Evolutionary conservation across 1,140 invertebrate genomes (phyloP).

Genomic region (Ostrea edulis): DNA sequence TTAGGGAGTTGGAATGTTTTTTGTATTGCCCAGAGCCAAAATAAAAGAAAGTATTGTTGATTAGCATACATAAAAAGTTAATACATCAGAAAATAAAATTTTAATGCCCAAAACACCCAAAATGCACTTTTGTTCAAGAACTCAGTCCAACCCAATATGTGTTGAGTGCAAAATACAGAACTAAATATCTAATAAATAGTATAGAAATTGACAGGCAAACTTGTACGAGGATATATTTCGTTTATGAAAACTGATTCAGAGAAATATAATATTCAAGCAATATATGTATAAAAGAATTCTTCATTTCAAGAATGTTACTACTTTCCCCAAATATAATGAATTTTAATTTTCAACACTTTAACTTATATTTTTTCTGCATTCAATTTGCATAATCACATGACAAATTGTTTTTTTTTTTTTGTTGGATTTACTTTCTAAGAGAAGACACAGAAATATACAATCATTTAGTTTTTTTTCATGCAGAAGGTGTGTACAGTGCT

Average conservation of each 20-base stretch:
- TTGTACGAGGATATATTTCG: constrained; percentile 17
- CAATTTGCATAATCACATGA: constrained; percentile 76
- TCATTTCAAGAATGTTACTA: not conserved
- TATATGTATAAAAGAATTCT: constrained; percentile 28
- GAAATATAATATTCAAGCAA: constrained; percentile 40
- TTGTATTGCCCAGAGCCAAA: not conserved
- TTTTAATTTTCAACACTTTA: constrained; percentile 23
- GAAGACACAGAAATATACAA: not conserved
- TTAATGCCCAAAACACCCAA: constrained; percentile 54
- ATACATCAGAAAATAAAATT: constrained; percentile 17
- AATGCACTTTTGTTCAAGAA: constrained; percentile 47
- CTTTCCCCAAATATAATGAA: not conserved
- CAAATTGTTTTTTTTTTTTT: constrained; percentile 49
- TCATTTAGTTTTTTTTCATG: constrained; percentile 35
- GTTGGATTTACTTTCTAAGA: not conserved
- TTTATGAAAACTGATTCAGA: not conserved
- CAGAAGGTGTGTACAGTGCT: constrained; percentile 31
- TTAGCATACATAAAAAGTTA: constrained; percentile 36
- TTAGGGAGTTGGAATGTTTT: not conserved
- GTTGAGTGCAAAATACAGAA: constrained; percentile 27
- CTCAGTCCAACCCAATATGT: constrained; percentile 2
- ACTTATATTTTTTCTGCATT: constrained; percentile 44
- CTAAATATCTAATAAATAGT: constrained; percentile 43
- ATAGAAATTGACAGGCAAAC: constrained; percentile 40
- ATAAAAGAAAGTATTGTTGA: not conserved